Percentiles rank a stretch among this genome's conserved stretches.
Conservation (phyloP, 1,140 invertebrate genomes). For the Lordiphosa mommai region DNA sequence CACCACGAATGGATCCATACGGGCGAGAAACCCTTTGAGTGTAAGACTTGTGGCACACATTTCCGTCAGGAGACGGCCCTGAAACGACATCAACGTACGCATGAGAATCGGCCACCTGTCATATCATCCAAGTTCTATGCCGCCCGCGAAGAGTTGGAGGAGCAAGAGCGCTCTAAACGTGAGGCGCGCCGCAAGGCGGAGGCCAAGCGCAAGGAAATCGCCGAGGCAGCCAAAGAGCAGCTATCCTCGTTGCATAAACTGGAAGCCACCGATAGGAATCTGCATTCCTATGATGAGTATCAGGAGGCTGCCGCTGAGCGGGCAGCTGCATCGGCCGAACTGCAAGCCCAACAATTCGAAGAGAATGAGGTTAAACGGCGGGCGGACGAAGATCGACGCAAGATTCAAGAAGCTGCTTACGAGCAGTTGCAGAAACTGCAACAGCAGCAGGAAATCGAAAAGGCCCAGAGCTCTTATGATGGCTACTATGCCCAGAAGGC, state of each 20-base stretch:
- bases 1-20: constrained; percentile 79
- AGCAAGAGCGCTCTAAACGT: constrained; percentile 63
- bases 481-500: constrained; percentile 65
- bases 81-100: constrained; percentile 73
- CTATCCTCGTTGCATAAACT: constrained; percentile 57
- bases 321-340: constrained; percentile 59
- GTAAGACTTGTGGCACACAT: constrained; percentile 65
- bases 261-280: constrained; percentile 47
- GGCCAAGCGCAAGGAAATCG: constrained; percentile 60
- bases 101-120: constrained; percentile 64
- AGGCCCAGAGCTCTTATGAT: constrained; percentile 61
- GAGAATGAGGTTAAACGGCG: constrained; percentile 56
- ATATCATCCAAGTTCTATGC: constrained; percentile 70
- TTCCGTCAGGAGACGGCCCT: constrained; percentile 73
- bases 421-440: constrained; percentile 61
- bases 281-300: constrained; percentile 63
- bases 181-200: constrained; percentile 62
- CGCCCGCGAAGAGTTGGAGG: constrained; percentile 64
- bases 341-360: constrained; percentile 64
- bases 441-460: constrained; percentile 60
- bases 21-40: constrained; percentile 80
- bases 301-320: constrained; percentile 62
- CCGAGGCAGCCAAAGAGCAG: constrained; percentile 69
- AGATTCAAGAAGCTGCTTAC: constrained; percentile 66
- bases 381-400: constrained; percentile 56